Evolutionary conservation across 2,113 vertebrate genomes (phyloP).

Genomic region (Nerophis lumbriciformis): DNA sequence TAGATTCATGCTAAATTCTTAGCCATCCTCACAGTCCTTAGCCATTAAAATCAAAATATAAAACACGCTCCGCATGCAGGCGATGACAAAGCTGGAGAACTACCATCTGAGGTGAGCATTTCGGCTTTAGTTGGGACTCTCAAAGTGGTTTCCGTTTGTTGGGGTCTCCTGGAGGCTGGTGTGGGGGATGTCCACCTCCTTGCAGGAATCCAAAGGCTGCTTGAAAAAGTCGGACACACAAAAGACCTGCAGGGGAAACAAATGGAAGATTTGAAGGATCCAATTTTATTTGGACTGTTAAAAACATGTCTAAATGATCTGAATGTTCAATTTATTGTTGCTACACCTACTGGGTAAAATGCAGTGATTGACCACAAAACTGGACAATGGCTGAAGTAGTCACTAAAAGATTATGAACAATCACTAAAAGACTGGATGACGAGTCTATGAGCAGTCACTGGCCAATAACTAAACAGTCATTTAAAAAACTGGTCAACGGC

Average conservation of each 20-base stretch:
- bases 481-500: no score
- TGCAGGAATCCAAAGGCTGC: conserved; percentile 56
- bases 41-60: background rate
- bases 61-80: background rate
- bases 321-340: no score
- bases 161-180: conserved; percentile 85
- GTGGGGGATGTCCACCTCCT: conserved; percentile 77
- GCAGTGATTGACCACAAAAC: no score
- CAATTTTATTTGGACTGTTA: no score
- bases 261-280: background rate
- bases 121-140: conserved; percentile 76
- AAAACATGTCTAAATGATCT: no score
- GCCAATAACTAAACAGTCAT: no score
- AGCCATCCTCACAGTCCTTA: conserved; percentile 9
- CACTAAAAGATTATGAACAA: no score
- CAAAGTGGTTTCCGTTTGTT: conserved; percentile 84
- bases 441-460: no score
- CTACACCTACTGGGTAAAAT: no score
- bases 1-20: conserved; percentile 22
- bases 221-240: conserved; percentile 95
- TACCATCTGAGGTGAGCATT: conserved; percentile 30
- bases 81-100: conserved; percentile 29
- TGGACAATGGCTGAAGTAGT: no score
- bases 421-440: no score
- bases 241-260: conserved; percentile 69